Percentiles rank a stretch among this genome's conserved stretches.
Conservation (phyloP, 2,113 vertebrate genomes). For the Saccopteryx leptura region DNA sequence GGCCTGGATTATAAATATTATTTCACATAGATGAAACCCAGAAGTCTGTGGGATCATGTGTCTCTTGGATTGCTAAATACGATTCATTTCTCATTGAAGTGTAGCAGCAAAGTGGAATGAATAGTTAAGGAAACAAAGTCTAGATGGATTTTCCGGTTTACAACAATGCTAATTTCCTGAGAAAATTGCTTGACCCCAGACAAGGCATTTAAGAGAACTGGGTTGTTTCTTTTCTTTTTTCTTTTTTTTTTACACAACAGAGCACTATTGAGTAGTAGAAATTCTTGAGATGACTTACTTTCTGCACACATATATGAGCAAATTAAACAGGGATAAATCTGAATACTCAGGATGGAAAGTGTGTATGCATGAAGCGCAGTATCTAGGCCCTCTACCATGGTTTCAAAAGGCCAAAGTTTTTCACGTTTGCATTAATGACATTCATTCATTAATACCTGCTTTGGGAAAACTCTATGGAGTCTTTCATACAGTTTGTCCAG, state of each 20-base stretch:
- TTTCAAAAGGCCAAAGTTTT: neutral
- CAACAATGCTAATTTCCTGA: slow-evolving; percentile 52
- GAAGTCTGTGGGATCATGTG: neutral
- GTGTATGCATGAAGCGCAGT: neutral
- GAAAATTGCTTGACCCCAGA: slow-evolving; percentile 27
- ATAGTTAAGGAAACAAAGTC: slow-evolving; percentile 50
- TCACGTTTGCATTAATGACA: slow-evolving; percentile 1
- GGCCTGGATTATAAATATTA: neutral
- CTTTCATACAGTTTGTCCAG: no score
- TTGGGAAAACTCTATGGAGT: neutral
- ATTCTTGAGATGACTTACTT: slow-evolving; percentile 65
- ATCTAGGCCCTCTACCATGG: neutral
- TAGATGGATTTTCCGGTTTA: neutral
- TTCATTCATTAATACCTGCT: neutral
- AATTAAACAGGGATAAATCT: neutral
- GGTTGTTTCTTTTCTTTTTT: neutral
- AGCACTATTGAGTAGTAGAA: neutral
- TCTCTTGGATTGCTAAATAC: neutral
- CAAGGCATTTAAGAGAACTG: slow-evolving; percentile 63
- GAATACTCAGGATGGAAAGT: neutral
- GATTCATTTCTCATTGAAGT: neutral
- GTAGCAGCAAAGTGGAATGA: neutral
- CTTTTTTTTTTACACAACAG: neutral
- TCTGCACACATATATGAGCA: neutral
- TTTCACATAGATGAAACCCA: neutral